A percentile compares a stretch with the other conserved stretches of the same genome.
Conservation (phyloP, 2,888 invertebrate genomes). For the Trichopoda pennipes region DNA sequence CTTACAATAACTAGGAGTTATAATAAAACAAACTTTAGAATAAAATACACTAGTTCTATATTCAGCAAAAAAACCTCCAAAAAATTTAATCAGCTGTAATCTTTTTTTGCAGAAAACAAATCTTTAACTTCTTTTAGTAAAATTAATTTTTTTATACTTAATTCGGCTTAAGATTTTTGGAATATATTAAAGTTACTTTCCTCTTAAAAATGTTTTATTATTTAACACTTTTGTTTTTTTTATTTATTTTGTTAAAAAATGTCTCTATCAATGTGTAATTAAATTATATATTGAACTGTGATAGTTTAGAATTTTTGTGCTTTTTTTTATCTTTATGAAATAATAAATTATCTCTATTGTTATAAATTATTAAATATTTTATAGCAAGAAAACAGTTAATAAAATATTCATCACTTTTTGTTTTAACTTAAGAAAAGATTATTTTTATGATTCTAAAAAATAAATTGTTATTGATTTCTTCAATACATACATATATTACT, state of each 20-base stretch:
- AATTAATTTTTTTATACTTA: no score
- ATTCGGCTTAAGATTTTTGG: no score
- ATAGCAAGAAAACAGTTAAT: background rate
- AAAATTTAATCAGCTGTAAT: no score
- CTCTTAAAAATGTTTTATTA: no score
- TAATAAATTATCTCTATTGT: conserved; percentile 29
- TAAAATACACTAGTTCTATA: no score
- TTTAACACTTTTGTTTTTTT: no score
- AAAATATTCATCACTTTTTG: background rate
- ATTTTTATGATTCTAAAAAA: conserved; percentile 45
- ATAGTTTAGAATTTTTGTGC: conserved; percentile 70
- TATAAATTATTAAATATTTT: conserved; percentile 25
- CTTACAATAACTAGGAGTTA: no score
- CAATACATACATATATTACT: conserved; percentile 28
- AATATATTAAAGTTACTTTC: no score
- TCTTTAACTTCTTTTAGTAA: no score
- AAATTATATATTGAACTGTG: conserved; percentile 72
- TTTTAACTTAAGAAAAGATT: conserved; percentile 29
- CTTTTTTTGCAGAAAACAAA: no score
- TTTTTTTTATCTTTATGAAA: background rate
- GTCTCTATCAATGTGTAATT: conserved; percentile 58
- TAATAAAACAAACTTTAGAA: no score
- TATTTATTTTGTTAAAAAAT: conserved; percentile 10
- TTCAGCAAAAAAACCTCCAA: no score
- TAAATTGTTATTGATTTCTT: conserved; percentile 52